These are phyloP conservation scores for Palythoa caribaeorum DNA, from an alignment of 92 coral and sea anemone species.

Conservation along the genomic window DNA sequence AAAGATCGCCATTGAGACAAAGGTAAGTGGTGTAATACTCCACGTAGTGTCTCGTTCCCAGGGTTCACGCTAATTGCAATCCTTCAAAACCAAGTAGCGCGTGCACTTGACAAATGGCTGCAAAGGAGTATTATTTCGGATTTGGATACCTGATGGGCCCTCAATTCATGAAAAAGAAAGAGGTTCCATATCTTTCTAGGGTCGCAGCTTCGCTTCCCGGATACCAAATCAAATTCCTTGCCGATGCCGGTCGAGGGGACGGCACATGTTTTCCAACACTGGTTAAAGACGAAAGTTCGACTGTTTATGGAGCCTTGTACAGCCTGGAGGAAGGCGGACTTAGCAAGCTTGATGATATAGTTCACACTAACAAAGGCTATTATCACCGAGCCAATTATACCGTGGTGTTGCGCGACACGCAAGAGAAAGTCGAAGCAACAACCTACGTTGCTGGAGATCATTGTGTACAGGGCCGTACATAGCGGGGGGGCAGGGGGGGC, in stretches of 20 bases:
- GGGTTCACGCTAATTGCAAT: not conserved
- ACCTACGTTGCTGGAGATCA: conserved; percentile 26
- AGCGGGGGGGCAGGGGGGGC: no score
- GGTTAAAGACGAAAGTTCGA: conserved; percentile 26
- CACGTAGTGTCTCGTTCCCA: not conserved
- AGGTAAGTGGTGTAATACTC: conserved; percentile 12
- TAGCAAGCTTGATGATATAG: conserved; percentile 23
- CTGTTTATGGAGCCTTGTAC: conserved; percentile 31
- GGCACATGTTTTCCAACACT: conserved; percentile 38
- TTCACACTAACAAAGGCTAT: conserved; percentile 25
- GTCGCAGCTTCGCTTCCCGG: conserved; percentile 19
- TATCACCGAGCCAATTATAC: conserved; percentile 33
- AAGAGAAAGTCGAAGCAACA: conserved; percentile 36
- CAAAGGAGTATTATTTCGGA: conserved; percentile 36
- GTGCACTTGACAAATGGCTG: conserved; percentile 22
- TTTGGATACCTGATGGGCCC: conserved; percentile 43
- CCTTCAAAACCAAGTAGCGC: not conserved
- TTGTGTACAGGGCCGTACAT: no score
- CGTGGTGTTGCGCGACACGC: conserved; percentile 21
- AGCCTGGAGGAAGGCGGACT: conserved; percentile 32
- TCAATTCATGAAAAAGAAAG: conserved; percentile 41
- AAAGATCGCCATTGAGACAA: not conserved
- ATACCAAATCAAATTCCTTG: conserved; percentile 39
- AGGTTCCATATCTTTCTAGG: conserved; percentile 10
- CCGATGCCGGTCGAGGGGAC: conserved; percentile 35